These are phyloP conservation scores for Astur gentilis DNA, from an alignment of 2,113 vertebrate species.

Conservation along the genomic window DNA sequence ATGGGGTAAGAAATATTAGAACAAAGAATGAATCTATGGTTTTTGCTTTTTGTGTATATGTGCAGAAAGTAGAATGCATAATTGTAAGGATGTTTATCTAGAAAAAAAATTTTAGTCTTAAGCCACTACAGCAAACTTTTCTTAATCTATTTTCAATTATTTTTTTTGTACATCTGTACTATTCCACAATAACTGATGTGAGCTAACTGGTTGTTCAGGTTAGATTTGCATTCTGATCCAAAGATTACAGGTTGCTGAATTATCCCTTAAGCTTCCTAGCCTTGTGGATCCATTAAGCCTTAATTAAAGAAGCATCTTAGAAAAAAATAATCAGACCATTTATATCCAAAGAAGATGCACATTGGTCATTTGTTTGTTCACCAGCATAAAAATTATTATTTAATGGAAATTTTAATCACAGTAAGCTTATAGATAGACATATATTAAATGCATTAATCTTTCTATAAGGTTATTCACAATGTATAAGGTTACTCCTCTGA, in stretches of 20 bases:
- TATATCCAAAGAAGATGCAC: constrained; percentile 29
- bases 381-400: constrained; percentile 52
- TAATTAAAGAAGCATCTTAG: constrained; percentile 40
- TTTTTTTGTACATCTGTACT: not conserved
- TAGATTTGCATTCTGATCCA: constrained; percentile 55
- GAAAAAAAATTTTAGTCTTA: not conserved
- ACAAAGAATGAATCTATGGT: not conserved
- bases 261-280: constrained; percentile 44
- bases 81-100: not conserved
- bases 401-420: constrained; percentile 58
- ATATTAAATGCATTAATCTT: constrained; percentile 57
- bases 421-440: constrained; percentile 31
- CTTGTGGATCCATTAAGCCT: constrained; percentile 23
- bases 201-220: constrained; percentile 30
- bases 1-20: not conserved
- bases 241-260: constrained; percentile 45
- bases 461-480: constrained; percentile 57
- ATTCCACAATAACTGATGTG: not conserved
- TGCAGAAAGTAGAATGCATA: not conserved
- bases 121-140: not conserved
- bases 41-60: not conserved
- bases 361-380: constrained; percentile 56
- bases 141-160: not conserved
- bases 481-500: constrained; percentile 60
- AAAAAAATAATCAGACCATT: constrained; percentile 42